Evolutionary conservation across 2,888 invertebrate species (phyloP).

Genomic region (Ryuthela nishihirai): DNA sequence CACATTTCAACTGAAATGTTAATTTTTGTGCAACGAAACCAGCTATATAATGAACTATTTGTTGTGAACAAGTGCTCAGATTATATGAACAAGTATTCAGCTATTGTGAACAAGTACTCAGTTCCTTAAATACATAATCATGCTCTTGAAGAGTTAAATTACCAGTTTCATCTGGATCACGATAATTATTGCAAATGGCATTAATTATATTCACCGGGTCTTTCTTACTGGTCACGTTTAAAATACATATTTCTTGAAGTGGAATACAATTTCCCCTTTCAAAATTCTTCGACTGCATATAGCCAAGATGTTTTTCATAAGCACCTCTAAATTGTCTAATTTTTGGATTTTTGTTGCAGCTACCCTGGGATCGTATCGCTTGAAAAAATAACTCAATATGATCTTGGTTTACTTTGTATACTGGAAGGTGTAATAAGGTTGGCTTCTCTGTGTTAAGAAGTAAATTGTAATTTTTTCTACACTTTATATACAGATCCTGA

Average conservation of each 20-base stretch:
- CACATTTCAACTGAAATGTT: no score
- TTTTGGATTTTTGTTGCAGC: conserved; percentile 4
- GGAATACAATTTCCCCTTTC: neutral
- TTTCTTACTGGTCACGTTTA: neutral
- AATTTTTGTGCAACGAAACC: no score
- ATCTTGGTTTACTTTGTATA: neutral
- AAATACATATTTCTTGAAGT: neutral
- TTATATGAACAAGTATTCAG: no score
- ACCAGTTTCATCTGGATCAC: no score
- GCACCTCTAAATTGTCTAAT: neutral
- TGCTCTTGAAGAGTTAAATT: no score
- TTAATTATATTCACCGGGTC: no score
- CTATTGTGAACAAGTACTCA: no score
- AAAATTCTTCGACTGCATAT: neutral
- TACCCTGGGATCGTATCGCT: neutral
- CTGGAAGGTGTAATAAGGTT: neutral
- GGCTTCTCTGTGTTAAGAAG: neutral
- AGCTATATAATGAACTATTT: no score
- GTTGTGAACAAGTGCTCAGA: no score
- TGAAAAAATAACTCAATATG: conserved; percentile 6
- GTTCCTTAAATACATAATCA: no score
- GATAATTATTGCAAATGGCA: no score
- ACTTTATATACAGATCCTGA: conserved; percentile 1
- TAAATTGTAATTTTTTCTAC: neutral
- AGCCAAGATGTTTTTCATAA: neutral